Evolutionary conservation across 2,888 invertebrate species (phyloP).

Genomic region (Acanthosepion lycidas): DNA sequence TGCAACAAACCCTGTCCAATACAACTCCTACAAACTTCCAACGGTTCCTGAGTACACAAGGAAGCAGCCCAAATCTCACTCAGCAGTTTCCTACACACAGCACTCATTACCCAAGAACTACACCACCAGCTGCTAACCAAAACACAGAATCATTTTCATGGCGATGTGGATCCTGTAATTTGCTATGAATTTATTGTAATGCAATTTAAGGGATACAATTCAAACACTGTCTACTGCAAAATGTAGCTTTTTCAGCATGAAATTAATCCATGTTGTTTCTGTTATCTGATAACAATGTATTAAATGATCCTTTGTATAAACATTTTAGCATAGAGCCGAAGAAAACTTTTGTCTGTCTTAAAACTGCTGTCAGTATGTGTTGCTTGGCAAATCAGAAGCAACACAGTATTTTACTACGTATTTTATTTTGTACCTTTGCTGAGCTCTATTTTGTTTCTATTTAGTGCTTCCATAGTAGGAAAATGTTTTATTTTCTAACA

Average conservation of each 20-base stretch:
- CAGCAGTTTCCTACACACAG: slow-evolving; percentile 6
- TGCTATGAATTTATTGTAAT: neutral
- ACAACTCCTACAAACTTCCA: neutral
- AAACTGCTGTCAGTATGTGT: neutral
- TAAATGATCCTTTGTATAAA: neutral
- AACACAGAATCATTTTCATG: neutral
- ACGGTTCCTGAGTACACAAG: neutral
- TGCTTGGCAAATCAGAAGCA: neutral
- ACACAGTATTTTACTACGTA: neutral
- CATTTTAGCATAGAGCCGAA: neutral
- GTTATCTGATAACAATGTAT: neutral
- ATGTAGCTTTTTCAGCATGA: neutral
- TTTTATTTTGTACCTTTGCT: slow-evolving; percentile 7
- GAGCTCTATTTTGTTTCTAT: slow-evolving; percentile 33
- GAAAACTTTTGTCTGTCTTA: neutral
- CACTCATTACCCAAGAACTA: slow-evolving; percentile 6
- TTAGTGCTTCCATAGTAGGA: neutral
- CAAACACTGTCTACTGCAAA: neutral
- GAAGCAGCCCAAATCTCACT: neutral
- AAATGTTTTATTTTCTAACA: neutral
- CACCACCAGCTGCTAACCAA: neutral
- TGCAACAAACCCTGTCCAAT: neutral
- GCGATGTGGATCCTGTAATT: neutral
- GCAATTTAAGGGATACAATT: neutral
- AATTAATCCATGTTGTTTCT: neutral